Evolutionary conservation across 2,888 invertebrate genomes (phyloP), one percentile per base, ranked within the genome.

Genomic region (Pristionchus japonicus): DNA sequence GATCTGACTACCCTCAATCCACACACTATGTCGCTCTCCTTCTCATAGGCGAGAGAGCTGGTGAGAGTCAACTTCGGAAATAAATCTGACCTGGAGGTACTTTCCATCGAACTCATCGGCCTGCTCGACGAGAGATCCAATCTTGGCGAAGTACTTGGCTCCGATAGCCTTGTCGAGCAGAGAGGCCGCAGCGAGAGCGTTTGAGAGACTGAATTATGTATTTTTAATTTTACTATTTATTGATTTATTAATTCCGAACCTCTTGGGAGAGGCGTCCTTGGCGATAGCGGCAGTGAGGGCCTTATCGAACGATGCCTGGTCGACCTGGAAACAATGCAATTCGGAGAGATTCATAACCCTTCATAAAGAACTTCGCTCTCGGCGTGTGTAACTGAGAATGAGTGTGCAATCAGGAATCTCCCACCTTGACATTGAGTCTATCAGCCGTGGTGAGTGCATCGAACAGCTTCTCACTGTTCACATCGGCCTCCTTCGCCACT

Each of bases 51-150:
- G 52, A 17, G 15, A 37, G 17, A 43, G 43, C 37, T 17, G 11
- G 47, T 40, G 37, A 43, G 67, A 27, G 9, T 52, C 61, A 0
- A 61, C 23, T 61, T 34, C 67, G 15, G 9, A 17, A 67, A 15
- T 40, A 11, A n/a, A 31, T 61, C 57, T 37, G 20, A 95, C 95
- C 93, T 95, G 95, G 88, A 95, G 95, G 93, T 97, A 96, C 93
- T 96, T 96, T 20, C 97, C 97, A 95, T 98, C 97, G 7, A 97
- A 97, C 96, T 98, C 98, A 95, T 99, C 98, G 2, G 98, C 98
- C 94, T 98, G 98, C 4, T 97, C 96, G 89, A 98, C 96, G n/a
- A 97, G 97, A 94, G 98, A 97, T 95, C 98, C 98, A 40, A 95
- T 90, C 87, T 88, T 88, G 64, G 67, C 27, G 27, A 83, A 49